A percentile compares a stretch with the other conserved stretches of the same genome.
These are phyloP conservation scores for Notothenia coriiceps DNA, from an alignment of 2,113 vertebrate species.

Conservation along the genomic window DNA sequence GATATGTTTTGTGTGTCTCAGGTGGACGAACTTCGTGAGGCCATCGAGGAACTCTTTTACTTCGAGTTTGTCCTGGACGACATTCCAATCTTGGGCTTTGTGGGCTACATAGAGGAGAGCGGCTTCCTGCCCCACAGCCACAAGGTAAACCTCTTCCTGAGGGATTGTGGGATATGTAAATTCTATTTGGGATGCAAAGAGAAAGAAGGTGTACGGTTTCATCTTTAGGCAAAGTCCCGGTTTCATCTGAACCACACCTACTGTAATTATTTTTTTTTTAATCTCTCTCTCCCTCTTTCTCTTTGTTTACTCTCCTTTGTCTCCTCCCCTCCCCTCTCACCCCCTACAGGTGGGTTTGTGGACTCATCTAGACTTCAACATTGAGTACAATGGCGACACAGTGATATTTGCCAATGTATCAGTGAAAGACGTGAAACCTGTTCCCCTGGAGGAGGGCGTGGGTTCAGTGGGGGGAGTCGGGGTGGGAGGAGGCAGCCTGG, in stretches of 20 bases:
- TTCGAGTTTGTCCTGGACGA: constrained; percentile 95
- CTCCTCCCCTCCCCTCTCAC: background rate
- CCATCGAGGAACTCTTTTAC: constrained; percentile 94
- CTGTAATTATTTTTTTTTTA: background rate
- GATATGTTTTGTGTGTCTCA: constrained; percentile 51
- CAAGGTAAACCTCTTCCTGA: constrained; percentile 75
- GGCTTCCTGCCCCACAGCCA: constrained; percentile 93
- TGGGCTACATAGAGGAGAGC: constrained; percentile 94
- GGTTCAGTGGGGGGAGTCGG: constrained; percentile 68
- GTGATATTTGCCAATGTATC: constrained; percentile 93
- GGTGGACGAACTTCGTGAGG: constrained; percentile 90
- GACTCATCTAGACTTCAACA: constrained; percentile 93
- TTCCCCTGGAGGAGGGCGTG: constrained; percentile 88
- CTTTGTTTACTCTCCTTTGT: background rate
- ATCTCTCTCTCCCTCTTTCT: background rate
- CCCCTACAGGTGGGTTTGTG: constrained; percentile 88
- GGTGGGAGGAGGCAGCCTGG: constrained; percentile 73
- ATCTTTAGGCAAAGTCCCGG: constrained; percentile 3
- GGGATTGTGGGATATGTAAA: background rate
- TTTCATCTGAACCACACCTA: background rate
- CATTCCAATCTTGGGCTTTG: constrained; percentile 92
- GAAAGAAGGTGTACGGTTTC: background rate
- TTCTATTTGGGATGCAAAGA: background rate
- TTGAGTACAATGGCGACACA: constrained; percentile 90
- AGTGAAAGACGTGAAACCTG: constrained; percentile 90